Evolutionary conservation across 1,140 invertebrate genomes (phyloP), one percentile per base, ranked within the genome.

Genomic region (Pseudomyrmex sp.): DNA sequence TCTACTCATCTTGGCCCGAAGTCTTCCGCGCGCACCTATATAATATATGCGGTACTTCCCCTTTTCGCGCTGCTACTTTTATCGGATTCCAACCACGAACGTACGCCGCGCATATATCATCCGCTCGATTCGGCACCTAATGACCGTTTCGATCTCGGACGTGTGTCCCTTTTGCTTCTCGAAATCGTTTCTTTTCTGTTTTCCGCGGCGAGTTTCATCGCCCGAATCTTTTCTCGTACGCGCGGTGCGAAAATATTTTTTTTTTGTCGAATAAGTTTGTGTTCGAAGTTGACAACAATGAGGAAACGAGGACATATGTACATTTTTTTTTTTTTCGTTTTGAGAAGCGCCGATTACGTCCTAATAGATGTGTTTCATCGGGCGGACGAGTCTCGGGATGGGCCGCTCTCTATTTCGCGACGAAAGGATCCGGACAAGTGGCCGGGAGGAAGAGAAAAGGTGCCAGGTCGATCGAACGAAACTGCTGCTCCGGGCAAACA

Each of bases 401-500:
- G 79, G 75, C 58, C 62, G 73, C 48, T 58, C 46, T 13, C 23
- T 72, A 7, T 48, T 59, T 70, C 76, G 76, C 76, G 76, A 80
- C 76, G 76, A 80, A 80, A 80, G 76, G 44, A 35, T 70, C 15
- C 46, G 54, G 72, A 18, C 69, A 26, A 50, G 46, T 20, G 23
- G 63, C 46, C 58, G 50, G 68, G 63, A 74, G 23, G 35, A 52
- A 58, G 35, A 61, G 68, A 26, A 46, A 80, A 72, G 44, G 77
- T 48, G 75, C 82, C 74, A 85, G 73, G 69, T 83, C 83, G 69
- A 85, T 85, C 77, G 79, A 85, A 85, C 70, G 80, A 80, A 35
- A 35, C 35, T 35, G 74, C 58, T 68, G 83, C 85, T 85, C 69
- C 52, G 75, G 85, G 85, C 82, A 63, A 87, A 87, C 85, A 85